Conservation (phyloP, 2,113 vertebrate genomes). For the Theristicus caerulescens region DNA sequence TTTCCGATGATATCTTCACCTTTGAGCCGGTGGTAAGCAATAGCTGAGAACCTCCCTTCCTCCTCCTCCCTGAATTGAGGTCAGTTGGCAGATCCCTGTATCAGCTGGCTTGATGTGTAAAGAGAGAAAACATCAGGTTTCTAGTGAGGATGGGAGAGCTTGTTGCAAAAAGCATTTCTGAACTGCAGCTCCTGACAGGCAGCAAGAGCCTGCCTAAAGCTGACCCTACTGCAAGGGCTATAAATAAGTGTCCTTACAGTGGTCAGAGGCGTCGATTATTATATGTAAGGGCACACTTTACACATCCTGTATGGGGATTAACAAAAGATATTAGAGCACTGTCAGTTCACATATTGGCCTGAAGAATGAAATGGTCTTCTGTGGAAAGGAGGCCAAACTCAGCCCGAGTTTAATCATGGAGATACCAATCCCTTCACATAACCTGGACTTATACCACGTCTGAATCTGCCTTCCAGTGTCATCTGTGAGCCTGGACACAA, state of each 20-base stretch:
- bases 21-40: constrained; percentile 79
- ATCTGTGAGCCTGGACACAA: not conserved
- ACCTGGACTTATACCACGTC: accelerated
- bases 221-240: not conserved
- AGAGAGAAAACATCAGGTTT: not conserved
- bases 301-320: accelerated
- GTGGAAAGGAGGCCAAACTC: not conserved
- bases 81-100: not conserved
- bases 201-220: not conserved
- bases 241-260: not conserved
- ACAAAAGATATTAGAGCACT: not conserved
- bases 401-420: not conserved
- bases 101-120: not conserved
- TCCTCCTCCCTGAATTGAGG: not conserved
- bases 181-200: not conserved
- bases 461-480: not conserved
- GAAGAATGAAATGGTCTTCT: not conserved
- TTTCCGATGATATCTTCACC: constrained; percentile 67
- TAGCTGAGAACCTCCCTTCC: not conserved
- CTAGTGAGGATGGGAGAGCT: not conserved
- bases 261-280: not conserved
- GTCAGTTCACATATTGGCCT: not conserved
- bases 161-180: not conserved
- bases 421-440: not conserved
- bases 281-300: not conserved